These are phyloP conservation scores for Mareca strepera DNA, from an alignment of 2,797 vertebrate genomes.

Conservation along the genomic window DNA sequence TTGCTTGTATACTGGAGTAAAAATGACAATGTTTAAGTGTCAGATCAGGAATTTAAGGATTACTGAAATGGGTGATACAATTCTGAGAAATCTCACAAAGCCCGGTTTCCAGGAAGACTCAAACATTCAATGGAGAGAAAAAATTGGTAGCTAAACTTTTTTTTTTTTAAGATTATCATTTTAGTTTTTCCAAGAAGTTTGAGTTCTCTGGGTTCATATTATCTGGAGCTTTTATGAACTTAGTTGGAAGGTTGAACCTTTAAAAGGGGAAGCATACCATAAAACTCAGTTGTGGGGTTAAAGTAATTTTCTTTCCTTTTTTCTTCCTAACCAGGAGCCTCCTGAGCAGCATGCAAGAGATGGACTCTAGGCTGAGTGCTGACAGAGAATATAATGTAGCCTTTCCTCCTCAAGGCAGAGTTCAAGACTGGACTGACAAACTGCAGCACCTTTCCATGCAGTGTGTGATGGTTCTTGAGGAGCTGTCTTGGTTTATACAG, in stretches of 20 bases:
- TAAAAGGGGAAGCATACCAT: not conserved
- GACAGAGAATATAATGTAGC: slow-evolving; percentile 67
- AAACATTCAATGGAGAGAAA: not conserved
- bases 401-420: slow-evolving; percentile 87
- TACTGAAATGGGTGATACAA: not conserved
- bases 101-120: not conserved
- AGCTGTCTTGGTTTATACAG: slow-evolving; percentile 88
- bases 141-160: not conserved
- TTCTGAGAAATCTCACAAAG: not conserved
- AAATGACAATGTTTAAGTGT: not conserved
- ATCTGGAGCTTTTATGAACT: not conserved
- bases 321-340: slow-evolving; percentile 80
- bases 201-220: not conserved
- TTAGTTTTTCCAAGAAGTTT: not conserved
- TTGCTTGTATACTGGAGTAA: not conserved
- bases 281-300: not conserved
- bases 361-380: slow-evolving; percentile 73
- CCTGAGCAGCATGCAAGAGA: slow-evolving; percentile 80
- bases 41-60: not conserved
- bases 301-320: not conserved
- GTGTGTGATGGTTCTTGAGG: slow-evolving; percentile 84
- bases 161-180: not conserved
- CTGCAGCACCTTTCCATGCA: slow-evolving; percentile 85
- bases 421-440: slow-evolving; percentile 82
- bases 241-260: not conserved